Conservation (phyloP, 2,113 vertebrate species). For the Peromyscus californicus region DNA sequence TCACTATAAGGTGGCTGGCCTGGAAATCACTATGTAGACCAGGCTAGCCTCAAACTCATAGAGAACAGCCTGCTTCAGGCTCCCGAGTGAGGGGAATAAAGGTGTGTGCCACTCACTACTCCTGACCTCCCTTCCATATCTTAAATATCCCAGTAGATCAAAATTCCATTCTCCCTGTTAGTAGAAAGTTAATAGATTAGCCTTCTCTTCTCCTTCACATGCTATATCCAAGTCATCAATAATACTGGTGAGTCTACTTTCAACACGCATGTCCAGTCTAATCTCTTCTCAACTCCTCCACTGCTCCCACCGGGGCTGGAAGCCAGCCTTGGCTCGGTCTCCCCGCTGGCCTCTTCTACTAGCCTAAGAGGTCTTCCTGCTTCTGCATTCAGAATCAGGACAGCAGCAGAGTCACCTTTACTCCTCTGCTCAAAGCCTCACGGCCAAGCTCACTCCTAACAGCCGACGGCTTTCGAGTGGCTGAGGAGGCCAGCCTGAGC, state of each 20-base stretch:
- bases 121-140: neutral
- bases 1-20: neutral
- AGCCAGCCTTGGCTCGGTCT: neutral
- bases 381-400: neutral
- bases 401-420: neutral
- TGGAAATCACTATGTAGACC: neutral
- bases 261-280: neutral
- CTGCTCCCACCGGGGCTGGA: neutral
- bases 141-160: neutral
- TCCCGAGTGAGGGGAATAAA: neutral
- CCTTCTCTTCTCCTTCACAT: neutral
- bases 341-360: neutral
- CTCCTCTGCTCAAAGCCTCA: neutral
- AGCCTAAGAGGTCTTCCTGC: neutral
- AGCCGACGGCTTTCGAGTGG: neutral
- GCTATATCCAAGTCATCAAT: neutral
- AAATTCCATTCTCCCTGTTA: neutral
- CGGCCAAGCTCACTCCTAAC: neutral
- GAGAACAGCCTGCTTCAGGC: neutral
- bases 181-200: neutral
- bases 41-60: neutral
- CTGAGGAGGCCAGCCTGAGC: neutral
- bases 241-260: neutral
- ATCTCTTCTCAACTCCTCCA: constrained; percentile 21
- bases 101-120: neutral